Evolutionary conservation across 1,140 invertebrate species (phyloP).

Genomic region (fruit fly (Drosophila melanogaster)): Release_6_plus_ISO1_MT NT_037436.4:20625001-20625500

Average conservation of each 20-base stretch:
- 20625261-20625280: conserved; percentile 68
- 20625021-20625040: conserved; percentile 76
- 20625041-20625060: conserved; percentile 56
- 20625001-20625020: conserved; percentile 65
- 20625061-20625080: conserved; percentile 74
- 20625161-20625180: conserved; percentile 83
- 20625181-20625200: conserved; percentile 80
- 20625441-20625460: conserved; percentile 79
- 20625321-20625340: conserved; percentile 43
- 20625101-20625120: conserved; percentile 26
- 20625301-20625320: conserved; percentile 60
- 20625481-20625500: conserved; percentile 16
- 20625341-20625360: conserved; percentile 37
- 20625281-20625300: conserved; percentile 75
- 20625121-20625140: conserved; percentile 25
- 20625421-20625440: conserved; percentile 82
- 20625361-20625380: background rate
- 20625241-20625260: conserved; percentile 76
- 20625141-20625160: conserved; percentile 42
- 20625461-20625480: conserved; percentile 55
- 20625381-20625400: conserved; percentile 25
- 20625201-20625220: conserved; percentile 74
- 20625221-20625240: conserved; percentile 79
- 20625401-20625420: conserved; percentile 63
- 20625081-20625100: conserved; percentile 22